Evolutionary conservation across 35 echinoderm and acorn worm genomes (phyloP).

Genomic region (Ophiothrix spiculata): DNA sequence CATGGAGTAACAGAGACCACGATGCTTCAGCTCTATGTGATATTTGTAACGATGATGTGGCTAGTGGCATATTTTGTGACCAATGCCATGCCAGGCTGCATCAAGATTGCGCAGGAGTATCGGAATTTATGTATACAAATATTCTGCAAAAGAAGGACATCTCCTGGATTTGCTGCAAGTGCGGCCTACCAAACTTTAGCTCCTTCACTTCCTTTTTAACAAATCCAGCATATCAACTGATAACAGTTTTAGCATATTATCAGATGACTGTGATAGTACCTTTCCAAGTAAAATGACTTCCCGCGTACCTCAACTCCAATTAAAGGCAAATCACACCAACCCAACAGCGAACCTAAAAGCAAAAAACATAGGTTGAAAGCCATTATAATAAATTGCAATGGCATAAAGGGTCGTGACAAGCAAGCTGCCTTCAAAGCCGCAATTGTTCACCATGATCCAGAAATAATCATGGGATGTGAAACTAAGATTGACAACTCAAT

Average conservation of each 20-base stretch:
- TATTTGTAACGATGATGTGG: background rate
- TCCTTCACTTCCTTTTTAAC: background rate
- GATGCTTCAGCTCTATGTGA: background rate
- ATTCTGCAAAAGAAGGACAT: background rate
- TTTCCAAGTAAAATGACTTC: background rate
- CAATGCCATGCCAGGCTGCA: background rate
- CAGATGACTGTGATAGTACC: background rate
- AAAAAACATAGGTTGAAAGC: background rate
- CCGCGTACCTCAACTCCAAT: background rate
- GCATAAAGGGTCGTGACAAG: background rate
- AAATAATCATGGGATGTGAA: constrained; percentile 34
- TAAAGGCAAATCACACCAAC: background rate
- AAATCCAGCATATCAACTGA: background rate
- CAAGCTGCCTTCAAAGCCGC: constrained; percentile 5
- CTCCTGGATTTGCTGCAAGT: background rate
- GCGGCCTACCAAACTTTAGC: background rate
- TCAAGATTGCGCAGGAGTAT: background rate
- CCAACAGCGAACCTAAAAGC: background rate
- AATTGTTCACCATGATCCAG: constrained; percentile 25
- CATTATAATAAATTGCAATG: background rate
- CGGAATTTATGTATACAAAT: background rate
- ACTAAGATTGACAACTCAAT: constrained; percentile 2
- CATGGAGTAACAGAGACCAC: background rate
- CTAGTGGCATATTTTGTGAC: background rate
- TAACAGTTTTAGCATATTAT: background rate